Base-by-base conservation (phyloP, 2,888 invertebrate genomes). In the Eristalinus aeneus region DNA sequence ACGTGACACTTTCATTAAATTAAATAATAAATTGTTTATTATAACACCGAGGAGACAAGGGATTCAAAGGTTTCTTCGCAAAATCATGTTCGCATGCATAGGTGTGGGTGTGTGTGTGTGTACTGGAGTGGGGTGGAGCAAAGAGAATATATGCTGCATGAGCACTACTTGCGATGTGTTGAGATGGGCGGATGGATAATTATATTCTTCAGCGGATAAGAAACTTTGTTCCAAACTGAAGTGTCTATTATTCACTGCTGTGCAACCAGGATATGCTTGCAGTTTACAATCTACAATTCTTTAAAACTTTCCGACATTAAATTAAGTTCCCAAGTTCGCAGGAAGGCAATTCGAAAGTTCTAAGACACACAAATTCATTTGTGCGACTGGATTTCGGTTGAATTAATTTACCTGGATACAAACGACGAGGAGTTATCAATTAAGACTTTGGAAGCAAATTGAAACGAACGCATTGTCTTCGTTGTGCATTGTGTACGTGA, bases 11-110 rank as follows among this genome's bases (percentile, higher is more conserved):
- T 74, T 80, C 68, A 74, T 74, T 68, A 73, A 74, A 80, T 80
- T 80, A 80, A 78, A 74, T 80, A 74, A 80, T 80, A 74, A 80
- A 80, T 80, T 80, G 73, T 80, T 80, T 80, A 74, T 80, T 68
- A 67, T 79, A 79, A 72, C 68, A 34, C 54, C 20, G 27, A 63
- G 20, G 36, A 27, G 36, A 54, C 36, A 61, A 56, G 10, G 61
- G 39, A 60, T 67, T 36, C 53, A 20, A 63, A 34, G 61, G 31
- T 76, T 69, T 69, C 54, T 68, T 53, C 53, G 61, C 36, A 63
- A 54, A 68, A 54, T 63, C 61, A 34, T 76, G 65, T 46, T 20
- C 36, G 16, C 4, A 20, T 34, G 6, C 27, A 36, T 39, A 2
- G 2, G 39, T 39, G 39, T 34, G 6, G 23, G 54, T 39, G 3